phyloP scores from a whole-genome alignment of 2,888 invertebrate species.

The Laspeyria flexula region DNA sequence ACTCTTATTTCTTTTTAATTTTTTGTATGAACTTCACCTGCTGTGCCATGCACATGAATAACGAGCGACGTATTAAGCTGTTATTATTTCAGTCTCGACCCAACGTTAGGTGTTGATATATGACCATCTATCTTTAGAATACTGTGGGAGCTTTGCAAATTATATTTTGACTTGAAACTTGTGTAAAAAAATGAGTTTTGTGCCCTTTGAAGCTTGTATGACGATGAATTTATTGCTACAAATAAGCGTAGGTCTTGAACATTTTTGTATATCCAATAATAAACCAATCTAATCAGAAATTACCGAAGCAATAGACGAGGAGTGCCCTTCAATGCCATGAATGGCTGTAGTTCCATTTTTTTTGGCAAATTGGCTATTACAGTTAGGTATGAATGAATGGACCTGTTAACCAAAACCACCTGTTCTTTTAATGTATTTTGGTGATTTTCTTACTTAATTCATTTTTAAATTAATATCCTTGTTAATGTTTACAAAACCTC shows the following conservation, averaged over 20 bases:
- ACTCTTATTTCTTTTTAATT: conserved; percentile 41
- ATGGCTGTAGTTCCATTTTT: too few species aligned
- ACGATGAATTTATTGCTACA: neutral
- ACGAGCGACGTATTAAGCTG: conserved; percentile 51
- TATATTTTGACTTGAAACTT: conserved; percentile 2
- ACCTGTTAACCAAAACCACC: too few species aligned
- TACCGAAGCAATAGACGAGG: too few species aligned
- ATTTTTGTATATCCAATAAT: too few species aligned
- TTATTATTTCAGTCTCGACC: conserved; percentile 35
- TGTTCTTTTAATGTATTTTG: too few species aligned
- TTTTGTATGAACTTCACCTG: conserved; percentile 56
- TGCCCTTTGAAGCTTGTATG: neutral
- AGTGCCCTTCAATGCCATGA: too few species aligned
- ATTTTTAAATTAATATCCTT: neutral
- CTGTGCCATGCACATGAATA: conserved; percentile 62
- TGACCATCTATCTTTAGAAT: conserved; percentile 6
- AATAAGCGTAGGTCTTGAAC: too few species aligned
- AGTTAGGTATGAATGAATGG: too few species aligned
- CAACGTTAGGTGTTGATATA: conserved; percentile 30
- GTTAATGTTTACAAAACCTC: neutral
- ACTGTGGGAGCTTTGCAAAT: conserved; percentile 1
- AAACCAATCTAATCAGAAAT: too few species aligned
- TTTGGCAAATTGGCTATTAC: too few species aligned
- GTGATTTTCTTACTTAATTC: too few species aligned
- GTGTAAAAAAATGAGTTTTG: neutral